These are phyloP conservation scores for Gila robusta DNA, from an alignment of 2,797 vertebrate species.

Conservation along the genomic window DNA sequence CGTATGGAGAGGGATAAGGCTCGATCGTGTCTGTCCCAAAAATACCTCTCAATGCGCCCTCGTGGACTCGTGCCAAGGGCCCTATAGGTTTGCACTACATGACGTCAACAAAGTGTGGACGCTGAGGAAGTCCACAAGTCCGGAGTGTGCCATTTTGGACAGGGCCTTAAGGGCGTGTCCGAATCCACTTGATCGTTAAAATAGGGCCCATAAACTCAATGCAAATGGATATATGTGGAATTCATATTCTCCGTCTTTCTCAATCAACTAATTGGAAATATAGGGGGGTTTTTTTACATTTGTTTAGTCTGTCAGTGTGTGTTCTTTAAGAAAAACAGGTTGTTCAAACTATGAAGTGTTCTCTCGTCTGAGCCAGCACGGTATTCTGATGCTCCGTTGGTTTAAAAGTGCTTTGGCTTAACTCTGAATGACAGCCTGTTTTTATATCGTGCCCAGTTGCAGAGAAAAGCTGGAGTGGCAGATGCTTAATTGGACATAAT, in stretches of 20 bases:
- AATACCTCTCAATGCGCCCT: no score
- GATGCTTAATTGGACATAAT: slow-evolving; percentile 78
- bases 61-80: no score
- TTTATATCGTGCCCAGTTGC: slow-evolving; percentile 67
- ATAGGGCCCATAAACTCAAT: not conserved
- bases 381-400: slow-evolving; percentile 68
- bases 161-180: no score
- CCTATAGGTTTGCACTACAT: no score
- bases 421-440: slow-evolving; percentile 76
- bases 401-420: slow-evolving; percentile 65
- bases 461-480: slow-evolving; percentile 63
- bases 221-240: not conserved
- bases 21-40: no score
- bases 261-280: not conserved
- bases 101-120: no score
- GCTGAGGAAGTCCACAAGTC: no score
- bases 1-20: no score
- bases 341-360: not conserved
- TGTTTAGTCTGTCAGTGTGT: slow-evolving; percentile 23
- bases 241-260: not conserved
- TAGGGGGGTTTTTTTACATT: not conserved
- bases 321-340: not conserved
- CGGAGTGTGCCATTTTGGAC: no score
- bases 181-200: no score
- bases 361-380: not conserved